A percentile compares a stretch with the other conserved stretches of the same genome.
Evolutionary conservation across 2,888 invertebrate species (phyloP).

Genomic region (Stratiomys singularior): DNA sequence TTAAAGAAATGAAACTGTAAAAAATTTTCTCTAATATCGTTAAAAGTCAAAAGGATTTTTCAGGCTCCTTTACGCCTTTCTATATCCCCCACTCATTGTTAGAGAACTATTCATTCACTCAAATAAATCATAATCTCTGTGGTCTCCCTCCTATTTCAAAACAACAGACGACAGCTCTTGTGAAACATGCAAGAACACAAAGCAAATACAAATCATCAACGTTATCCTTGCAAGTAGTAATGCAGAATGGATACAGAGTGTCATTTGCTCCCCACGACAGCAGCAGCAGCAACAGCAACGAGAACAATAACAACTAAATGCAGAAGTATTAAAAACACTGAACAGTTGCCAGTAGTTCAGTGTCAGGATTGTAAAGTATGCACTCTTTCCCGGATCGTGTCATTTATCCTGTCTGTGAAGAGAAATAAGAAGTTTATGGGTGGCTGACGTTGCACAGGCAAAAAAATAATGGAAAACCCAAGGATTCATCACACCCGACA

Average conservation of each 20-base stretch:
- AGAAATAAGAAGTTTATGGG: constrained; percentile 7
- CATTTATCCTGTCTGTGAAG: neutral
- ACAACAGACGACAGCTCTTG: neutral
- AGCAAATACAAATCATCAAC: neutral
- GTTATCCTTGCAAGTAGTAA: neutral
- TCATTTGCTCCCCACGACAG: neutral
- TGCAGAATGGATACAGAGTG: neutral
- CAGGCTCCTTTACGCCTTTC: too few species aligned
- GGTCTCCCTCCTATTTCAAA: too few species aligned
- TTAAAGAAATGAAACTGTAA: too few species aligned
- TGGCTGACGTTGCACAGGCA: constrained; percentile 1
- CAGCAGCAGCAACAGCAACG: neutral
- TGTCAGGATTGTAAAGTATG: neutral
- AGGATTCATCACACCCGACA: too few species aligned
- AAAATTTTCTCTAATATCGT: too few species aligned
- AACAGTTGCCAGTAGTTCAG: neutral
- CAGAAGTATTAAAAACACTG: constrained; percentile 17
- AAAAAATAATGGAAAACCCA: too few species aligned
- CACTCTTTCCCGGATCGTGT: neutral
- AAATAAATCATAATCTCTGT: too few species aligned
- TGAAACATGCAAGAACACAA: neutral
- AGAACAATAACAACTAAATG: neutral
- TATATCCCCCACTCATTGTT: too few species aligned
- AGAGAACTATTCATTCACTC: too few species aligned
- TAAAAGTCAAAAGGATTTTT: too few species aligned